Evolutionary conservation across 2,113 vertebrate genomes (phyloP).

Genomic region (Alexandromys fortis): DNA sequence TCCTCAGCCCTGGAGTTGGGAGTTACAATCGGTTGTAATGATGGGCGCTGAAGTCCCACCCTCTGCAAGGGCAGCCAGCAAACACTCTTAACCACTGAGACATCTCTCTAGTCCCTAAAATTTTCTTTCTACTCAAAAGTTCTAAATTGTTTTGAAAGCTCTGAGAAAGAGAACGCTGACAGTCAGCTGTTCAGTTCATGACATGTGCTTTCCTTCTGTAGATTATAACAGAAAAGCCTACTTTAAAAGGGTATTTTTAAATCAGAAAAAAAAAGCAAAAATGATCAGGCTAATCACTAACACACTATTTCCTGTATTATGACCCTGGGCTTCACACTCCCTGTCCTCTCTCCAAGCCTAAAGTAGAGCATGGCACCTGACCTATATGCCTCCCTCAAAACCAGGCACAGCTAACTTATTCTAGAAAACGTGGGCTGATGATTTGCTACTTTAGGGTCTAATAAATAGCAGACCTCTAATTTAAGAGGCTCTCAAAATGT

Average conservation of each 20-base stretch:
- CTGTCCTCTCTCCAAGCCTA: not conserved
- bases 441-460: not conserved
- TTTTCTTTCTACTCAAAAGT: slow-evolving; percentile 62
- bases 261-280: not conserved
- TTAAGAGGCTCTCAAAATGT: not conserved
- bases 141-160: slow-evolving; percentile 39
- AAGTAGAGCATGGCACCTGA: not conserved
- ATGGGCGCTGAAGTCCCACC: not conserved
- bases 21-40: not conserved
- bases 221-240: slow-evolving; percentile 28
- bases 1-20: not conserved
- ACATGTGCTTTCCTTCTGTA: not conserved
- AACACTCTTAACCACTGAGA: not conserved
- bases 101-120: not conserved
- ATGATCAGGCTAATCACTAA: not conserved
- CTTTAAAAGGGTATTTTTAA: not conserved
- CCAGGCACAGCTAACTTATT: not conserved
- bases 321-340: not conserved
- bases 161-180: not conserved
- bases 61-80: not conserved
- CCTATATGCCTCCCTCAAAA: not conserved
- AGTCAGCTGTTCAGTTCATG: slow-evolving; percentile 27
- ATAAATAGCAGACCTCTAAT: not conserved
- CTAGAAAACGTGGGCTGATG: not conserved
- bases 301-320: not conserved